A percentile compares a stretch with the other conserved stretches of the same genome.
Conservation (phyloP, 2,888 invertebrate species). For the Phortica okadai region DNA sequence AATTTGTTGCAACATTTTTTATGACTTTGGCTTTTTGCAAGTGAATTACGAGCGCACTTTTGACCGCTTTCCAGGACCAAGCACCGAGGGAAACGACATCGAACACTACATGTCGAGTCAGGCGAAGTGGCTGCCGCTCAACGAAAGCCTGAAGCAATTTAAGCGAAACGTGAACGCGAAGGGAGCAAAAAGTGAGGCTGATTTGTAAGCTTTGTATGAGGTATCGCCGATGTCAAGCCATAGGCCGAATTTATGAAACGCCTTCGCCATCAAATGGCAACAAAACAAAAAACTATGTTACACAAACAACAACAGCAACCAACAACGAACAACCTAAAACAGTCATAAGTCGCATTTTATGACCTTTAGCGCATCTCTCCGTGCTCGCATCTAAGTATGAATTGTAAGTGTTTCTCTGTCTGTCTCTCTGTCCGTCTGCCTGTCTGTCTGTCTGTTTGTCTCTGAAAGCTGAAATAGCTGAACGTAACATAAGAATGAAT, state of each 20-base stretch:
- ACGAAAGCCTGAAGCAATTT: neutral
- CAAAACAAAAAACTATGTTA: slow-evolving; percentile 22
- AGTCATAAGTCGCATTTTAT: slow-evolving; percentile 59
- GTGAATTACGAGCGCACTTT: slow-evolving; percentile 33
- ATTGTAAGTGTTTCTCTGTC: neutral
- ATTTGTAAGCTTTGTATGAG: neutral
- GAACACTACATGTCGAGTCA: too few species aligned
- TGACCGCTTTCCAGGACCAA: neutral
- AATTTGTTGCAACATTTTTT: slow-evolving; percentile 48
- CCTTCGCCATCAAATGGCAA: neutral
- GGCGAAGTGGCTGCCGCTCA: neutral
- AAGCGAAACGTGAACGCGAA: neutral
- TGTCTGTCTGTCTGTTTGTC: neutral
- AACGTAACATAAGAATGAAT: too few species aligned
- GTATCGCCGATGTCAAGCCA: neutral
- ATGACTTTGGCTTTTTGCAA: slow-evolving; percentile 37
- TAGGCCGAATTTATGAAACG: slow-evolving; percentile 21
- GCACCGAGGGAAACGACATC: neutral
- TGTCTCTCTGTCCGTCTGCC: neutral
- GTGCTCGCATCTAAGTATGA: neutral
- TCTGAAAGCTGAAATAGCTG: too few species aligned
- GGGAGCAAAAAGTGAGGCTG: neutral
- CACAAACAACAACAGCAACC: slow-evolving; percentile 17
- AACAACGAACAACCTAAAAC: slow-evolving; percentile 27
- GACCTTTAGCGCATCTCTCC: slow-evolving; percentile 54